These are phyloP conservation scores for Mimachlamys varia DNA, from an alignment of 2,888 invertebrate species.

Conservation along the genomic window DNA sequence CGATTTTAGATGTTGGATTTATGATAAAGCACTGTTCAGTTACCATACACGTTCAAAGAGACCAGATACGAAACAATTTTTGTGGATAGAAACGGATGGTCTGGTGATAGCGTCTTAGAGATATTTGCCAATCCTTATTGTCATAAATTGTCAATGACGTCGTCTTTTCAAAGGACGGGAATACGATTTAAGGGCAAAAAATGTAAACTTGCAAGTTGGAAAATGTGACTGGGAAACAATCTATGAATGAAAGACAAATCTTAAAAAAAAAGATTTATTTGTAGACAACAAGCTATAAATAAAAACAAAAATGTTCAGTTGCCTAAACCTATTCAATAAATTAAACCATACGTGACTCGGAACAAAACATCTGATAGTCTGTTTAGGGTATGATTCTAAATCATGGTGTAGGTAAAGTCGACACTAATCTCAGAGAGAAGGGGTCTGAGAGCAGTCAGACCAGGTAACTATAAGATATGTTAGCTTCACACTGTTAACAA, in stretches of 20 bases:
- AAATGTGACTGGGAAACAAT: background rate
- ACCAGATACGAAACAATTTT: too few relatives aligned
- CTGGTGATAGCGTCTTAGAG: too few relatives aligned
- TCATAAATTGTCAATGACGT: too few relatives aligned
- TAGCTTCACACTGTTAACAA: background rate
- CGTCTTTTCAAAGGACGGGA: background rate
- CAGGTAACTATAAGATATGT: background rate
- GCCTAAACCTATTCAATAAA: constrained; percentile 28
- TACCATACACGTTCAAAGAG: too few relatives aligned
- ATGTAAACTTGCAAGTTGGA: background rate
- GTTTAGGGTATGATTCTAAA: background rate
- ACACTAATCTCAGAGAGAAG: background rate
- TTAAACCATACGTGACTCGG: background rate
- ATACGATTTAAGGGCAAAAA: background rate
- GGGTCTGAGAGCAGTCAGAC: background rate
- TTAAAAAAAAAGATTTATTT: background rate
- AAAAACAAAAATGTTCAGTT: background rate
- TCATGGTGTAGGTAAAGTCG: background rate
- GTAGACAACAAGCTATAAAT: background rate
- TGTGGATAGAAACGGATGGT: too few relatives aligned
- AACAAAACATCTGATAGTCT: constrained; percentile 28
- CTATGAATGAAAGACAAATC: background rate
- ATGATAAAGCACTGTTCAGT: too few relatives aligned
- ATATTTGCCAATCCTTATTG: too few relatives aligned
- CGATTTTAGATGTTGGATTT: too few relatives aligned